Evolutionary conservation across 1,140 invertebrate genomes (phyloP).

Genomic region (Neomicropteryx cornuta): DNA sequence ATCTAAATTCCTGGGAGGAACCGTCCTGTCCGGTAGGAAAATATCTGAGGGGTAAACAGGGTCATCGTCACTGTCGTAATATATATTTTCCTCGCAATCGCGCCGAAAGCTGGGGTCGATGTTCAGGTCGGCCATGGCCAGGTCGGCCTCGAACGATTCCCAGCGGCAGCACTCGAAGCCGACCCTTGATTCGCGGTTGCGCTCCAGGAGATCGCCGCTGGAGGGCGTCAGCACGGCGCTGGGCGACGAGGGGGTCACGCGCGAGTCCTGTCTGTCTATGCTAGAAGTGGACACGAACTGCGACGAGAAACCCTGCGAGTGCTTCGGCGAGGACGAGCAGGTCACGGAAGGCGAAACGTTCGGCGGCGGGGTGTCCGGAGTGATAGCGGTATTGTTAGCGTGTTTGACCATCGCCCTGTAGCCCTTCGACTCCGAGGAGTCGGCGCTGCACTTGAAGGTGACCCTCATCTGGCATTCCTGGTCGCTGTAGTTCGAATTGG

Average conservation of each 20-base stretch:
- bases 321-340: slow-evolving; percentile 27
- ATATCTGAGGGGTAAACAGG: too few relatives aligned
- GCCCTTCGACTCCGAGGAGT: slow-evolving; percentile 9
- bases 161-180: slow-evolving; percentile 32
- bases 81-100: slow-evolving; percentile 46
- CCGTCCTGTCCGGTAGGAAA: slow-evolving; percentile 28
- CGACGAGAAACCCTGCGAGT: slow-evolving; percentile 43
- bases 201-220: slow-evolving; percentile 15
- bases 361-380: slow-evolving; percentile 46
- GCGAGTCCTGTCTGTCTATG: slow-evolving; percentile 28
- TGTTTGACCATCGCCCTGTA: slow-evolving; percentile 11
- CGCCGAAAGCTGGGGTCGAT: slow-evolving; percentile 39
- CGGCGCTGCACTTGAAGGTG: slow-evolving; percentile 32
- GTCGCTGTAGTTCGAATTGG: slow-evolving; percentile 18
- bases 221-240: slow-evolving; percentile 45
- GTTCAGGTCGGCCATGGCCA: slow-evolving; percentile 36
- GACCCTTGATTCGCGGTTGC: slow-evolving; percentile 31
- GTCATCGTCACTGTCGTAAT: too few relatives aligned
- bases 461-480: slow-evolving; percentile 30
- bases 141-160: slow-evolving; percentile 41
- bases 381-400: slow-evolving; percentile 24
- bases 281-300: slow-evolving; percentile 43
- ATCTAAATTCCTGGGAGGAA: slow-evolving; percentile 31
- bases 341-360: slow-evolving; percentile 45
- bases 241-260: slow-evolving; percentile 34